Base-by-base conservation (phyloP, 2,888 invertebrate species). In the Sylvicola cinctus region DNA sequence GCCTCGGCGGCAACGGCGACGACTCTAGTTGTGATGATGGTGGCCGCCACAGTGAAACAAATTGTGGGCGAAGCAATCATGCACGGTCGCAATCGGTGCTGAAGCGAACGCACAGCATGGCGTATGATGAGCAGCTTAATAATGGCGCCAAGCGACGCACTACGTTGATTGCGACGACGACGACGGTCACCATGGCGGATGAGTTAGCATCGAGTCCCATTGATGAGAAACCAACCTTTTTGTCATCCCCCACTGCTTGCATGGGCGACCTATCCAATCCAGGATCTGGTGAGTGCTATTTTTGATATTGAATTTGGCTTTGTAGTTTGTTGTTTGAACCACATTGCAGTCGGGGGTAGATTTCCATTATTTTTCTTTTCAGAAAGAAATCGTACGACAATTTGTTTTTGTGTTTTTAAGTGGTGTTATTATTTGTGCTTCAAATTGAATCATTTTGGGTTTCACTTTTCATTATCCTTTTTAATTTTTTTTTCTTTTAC, bases 81-180 rank as follows among this genome's bases (percentile, higher is more conserved):
- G 6, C 31, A 16, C n/a, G 11, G 16, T 7, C 16, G 3, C 16
- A 31, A 16, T 3, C 25, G 7, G 15, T n/a, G 28, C n/a, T 28
- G 28, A 33, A 33, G 16, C 33, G 33, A 10, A 27, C 25, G 10
- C 26, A 26, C 13, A 33, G 33, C 33, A 25, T 27, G 27, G 27
- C 20, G 20, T 20, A 20, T 20, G 20, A 20, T 20, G 20, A 33
- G 16, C 14, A 33, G 26, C 27, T 33, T 10, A 15, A 27, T 8
- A 33, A 3, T 5, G 8, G 26, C 10, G 27, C 14, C 11, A 33
- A 33, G 27, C 27, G 33, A 26, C 33, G 27, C 20, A 15, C 27
- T 33, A 13, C n/a, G 28, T 5, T n/a, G 6, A 28, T n/a, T 13
- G 28, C 4, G 5, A 10, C 25, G 7, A 31, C 12, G 23, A 10